Evolutionary conservation across 1,140 invertebrate species (phyloP), one percentile per base, ranked within the genome.

Genomic region (Calliopsis andreniformis): DNA sequence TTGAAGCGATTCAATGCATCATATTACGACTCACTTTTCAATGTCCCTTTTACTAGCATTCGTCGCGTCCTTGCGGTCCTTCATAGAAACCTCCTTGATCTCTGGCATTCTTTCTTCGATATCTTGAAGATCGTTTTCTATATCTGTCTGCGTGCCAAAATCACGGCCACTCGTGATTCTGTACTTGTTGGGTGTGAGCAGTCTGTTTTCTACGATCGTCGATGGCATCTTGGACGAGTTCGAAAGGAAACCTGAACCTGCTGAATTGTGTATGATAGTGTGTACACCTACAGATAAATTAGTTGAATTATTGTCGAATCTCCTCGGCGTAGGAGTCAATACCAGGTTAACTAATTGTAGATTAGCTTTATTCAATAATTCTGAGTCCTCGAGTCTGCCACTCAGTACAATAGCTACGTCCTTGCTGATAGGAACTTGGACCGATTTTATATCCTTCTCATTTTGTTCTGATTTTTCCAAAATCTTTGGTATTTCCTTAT

Each of bases 131-230:
- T 91, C 86, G n/a, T 61, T 84, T 28, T 92, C 91, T 45, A 87
- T 76, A 68, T 95, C 95, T 8, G 95, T 96, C 89, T 96, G 95
- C 14, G 95, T 96, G 45, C 92, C 93, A 49, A 93, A 95, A 86
- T 96, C 95, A 82, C 93, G 93, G 1, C 92, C 92, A 83, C 87
- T 92, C 43, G 86, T 76, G 14, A 85, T 86, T 71, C 94, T 92
- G 86, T 94, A 95, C 83, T 94, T 94, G 56, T 93, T 93, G 7
- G 95, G 94, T 6, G 94, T 95, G 23, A 95, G 83, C 16, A 95
- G 72, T 86, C 93, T 92, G 77, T 93, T 93, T 81, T 92, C 92
- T 0, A 79, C 64, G 43, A 86, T 63, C 14, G 63, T 79, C 0
- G 89, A 83, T 63, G 87, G 20, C 6, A 80, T 58, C 14, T 23